phyloP scores from a whole-genome alignment of 1,140 invertebrate species.

The Sogatella furcifera region DNA sequence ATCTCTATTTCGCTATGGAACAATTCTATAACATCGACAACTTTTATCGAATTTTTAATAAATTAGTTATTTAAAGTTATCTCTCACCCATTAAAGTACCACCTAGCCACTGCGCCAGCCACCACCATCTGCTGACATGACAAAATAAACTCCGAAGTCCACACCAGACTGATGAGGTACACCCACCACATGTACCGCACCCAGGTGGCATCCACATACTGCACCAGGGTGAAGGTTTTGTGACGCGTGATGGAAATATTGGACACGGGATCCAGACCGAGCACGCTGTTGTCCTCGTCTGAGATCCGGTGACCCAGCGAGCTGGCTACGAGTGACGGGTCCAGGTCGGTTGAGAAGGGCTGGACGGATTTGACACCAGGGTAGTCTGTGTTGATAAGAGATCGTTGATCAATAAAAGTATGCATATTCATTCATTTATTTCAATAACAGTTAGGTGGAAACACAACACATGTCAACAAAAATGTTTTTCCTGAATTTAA shows the following conservation, averaged over 20 bases:
- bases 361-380: conserved; percentile 35
- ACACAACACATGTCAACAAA: no score
- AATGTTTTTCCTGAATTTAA: no score
- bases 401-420: no score
- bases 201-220: conserved; percentile 57
- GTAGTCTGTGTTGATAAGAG: conserved; percentile 30
- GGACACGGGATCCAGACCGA: not conserved
- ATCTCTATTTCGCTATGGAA: no score
- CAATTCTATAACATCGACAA: no score
- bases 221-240: conserved; percentile 45
- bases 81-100: conserved; percentile 71
- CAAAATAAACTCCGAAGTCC: conserved; percentile 83
- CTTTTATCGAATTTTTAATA: no score
- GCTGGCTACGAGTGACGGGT: no score
- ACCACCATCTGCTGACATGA: conserved; percentile 86
- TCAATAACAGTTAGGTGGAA: no score
- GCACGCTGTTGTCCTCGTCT: not conserved
- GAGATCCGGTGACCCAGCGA: no score
- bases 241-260: not conserved
- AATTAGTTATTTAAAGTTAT: no score
- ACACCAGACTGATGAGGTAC: conserved; percentile 77
- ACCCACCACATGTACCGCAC: conserved; percentile 87
- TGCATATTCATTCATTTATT: no score
- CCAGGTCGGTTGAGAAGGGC: conserved; percentile 24
- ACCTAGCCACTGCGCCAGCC: conserved; percentile 73